A percentile compares a stretch with the other conserved stretches of the same genome.
These are phyloP conservation scores for Istiophorus platypterus DNA, from an alignment of 2,113 vertebrate species.

Conservation along the genomic window DNA sequence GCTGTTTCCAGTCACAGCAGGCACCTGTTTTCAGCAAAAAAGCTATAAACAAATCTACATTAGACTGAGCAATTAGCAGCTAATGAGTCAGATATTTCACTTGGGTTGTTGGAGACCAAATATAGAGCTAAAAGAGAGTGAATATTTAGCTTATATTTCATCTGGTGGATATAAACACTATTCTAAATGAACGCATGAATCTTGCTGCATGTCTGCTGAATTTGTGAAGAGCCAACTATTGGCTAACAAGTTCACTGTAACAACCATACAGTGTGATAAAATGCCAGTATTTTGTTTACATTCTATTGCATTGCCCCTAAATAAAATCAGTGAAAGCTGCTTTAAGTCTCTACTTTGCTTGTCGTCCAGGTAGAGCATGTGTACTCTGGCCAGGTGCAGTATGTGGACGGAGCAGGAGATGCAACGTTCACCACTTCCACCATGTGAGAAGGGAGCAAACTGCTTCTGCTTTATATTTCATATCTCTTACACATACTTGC, in stretches of 20 bases:
- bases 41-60: not conserved
- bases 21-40: too few relatives aligned
- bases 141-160: not conserved
- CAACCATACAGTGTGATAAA: not conserved
- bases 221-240: not conserved
- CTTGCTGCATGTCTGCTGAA: not conserved
- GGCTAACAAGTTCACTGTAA: not conserved
- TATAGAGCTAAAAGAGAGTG: not conserved
- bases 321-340: not conserved
- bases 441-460: conserved; percentile 85
- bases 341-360: conserved; percentile 40
- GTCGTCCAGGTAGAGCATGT: conserved; percentile 88
- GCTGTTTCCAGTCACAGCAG: not conserved
- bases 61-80: not conserved
- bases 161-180: not conserved
- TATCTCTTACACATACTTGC: not conserved
- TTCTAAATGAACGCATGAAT: too few relatives aligned
- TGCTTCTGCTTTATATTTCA: not conserved
- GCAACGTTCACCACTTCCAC: conserved; percentile 86
- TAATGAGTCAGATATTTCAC: not conserved
- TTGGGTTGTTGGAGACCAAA: not conserved
- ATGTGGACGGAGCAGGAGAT: conserved; percentile 89
- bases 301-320: not conserved
- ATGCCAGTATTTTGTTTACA: not conserved
- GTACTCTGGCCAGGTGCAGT: conserved; percentile 91